phyloP scores from a whole-genome alignment of 2,113 vertebrate genomes.

The Haemorhous mexicanus region DNA sequence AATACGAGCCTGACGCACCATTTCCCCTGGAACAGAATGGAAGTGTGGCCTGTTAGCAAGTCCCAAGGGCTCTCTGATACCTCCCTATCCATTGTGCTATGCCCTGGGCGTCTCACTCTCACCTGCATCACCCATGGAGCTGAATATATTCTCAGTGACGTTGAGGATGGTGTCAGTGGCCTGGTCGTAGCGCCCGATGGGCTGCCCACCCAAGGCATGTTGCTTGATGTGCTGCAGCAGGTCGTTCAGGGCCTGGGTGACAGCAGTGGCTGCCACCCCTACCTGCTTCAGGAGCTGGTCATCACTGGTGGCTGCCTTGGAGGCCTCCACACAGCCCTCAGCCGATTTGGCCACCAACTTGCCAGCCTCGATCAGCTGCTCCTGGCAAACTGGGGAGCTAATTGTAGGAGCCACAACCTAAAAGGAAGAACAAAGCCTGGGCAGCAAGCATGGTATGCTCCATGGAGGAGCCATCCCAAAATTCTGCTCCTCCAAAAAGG shows the following conservation, averaged over 20 bases:
- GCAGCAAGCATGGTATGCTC: rapidly evolving
- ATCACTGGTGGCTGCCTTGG: constrained; percentile 86
- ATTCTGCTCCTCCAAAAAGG: background rate
- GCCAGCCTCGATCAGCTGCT: constrained; percentile 92
- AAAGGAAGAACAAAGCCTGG: background rate
- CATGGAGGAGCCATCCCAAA: background rate
- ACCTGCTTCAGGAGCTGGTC: constrained; percentile 93
- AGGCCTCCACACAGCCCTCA: constrained; percentile 92
- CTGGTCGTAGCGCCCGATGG: constrained; percentile 91
- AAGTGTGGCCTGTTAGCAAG: background rate
- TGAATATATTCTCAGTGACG: constrained; percentile 96
- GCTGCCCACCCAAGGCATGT: constrained; percentile 86
- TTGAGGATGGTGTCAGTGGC: constrained; percentile 95
- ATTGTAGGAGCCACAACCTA: constrained; percentile 97
- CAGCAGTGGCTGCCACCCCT: constrained; percentile 87
- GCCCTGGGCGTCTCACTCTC: background rate
- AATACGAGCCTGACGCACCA: constrained; percentile 96
- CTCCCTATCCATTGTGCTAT: background rate
- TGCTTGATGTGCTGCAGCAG: constrained; percentile 94
- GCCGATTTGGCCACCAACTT: constrained; percentile 95
- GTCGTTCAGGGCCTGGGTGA: constrained; percentile 94
- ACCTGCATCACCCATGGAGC: constrained; percentile 97
- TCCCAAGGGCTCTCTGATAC: background rate
- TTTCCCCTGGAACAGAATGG: constrained; percentile 81
- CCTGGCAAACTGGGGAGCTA: constrained; percentile 92